Conservation (phyloP, 1,140 invertebrate species). For the Contarinia nasturtii region DNA sequence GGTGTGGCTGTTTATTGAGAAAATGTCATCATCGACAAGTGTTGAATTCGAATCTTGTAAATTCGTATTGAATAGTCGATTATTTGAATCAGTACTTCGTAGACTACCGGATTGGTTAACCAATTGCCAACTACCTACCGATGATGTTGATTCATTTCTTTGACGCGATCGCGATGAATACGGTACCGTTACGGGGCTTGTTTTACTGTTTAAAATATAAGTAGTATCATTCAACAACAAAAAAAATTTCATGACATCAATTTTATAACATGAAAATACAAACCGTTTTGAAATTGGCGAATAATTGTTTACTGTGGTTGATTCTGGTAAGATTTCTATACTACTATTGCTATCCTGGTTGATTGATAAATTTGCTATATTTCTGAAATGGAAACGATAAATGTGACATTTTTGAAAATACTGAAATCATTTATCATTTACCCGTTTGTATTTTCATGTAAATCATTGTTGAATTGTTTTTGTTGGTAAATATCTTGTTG, state of each 20-base stretch:
- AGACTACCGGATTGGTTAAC: conserved; percentile 45
- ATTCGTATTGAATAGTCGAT: conserved; percentile 9
- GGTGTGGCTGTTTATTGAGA: conserved; percentile 32
- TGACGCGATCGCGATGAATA: conserved; percentile 24
- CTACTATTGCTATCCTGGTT: conserved; percentile 24
- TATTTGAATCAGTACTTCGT: conserved; percentile 32
- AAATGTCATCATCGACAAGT: conserved; percentile 25
- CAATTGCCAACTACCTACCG: conserved; percentile 38
- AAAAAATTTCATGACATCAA: too few relatives aligned
- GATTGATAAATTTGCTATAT: conserved; percentile 8
- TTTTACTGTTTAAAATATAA: conserved; percentile 24
- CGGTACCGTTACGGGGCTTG: conserved; percentile 37
- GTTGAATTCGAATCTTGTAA: conserved; percentile 22
- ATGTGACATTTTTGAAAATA: too few relatives aligned
- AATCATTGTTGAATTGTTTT: neutral
- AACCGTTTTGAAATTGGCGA: conserved; percentile 21
- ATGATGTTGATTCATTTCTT: conserved; percentile 32
- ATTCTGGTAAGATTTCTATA: conserved; percentile 5
- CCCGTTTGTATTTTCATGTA: neutral
- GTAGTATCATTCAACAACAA: conserved; percentile 9
- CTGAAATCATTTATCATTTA: conserved; percentile 13
- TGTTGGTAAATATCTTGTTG: conserved; percentile 4
- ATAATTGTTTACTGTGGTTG: conserved; percentile 7
- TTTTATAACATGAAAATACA: neutral
- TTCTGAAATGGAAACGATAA: too few relatives aligned